Evolutionary conservation across 2,113 vertebrate genomes (phyloP), one percentile per base, ranked within the genome.

Genomic region (Trochalopteron elliotii): DNA sequence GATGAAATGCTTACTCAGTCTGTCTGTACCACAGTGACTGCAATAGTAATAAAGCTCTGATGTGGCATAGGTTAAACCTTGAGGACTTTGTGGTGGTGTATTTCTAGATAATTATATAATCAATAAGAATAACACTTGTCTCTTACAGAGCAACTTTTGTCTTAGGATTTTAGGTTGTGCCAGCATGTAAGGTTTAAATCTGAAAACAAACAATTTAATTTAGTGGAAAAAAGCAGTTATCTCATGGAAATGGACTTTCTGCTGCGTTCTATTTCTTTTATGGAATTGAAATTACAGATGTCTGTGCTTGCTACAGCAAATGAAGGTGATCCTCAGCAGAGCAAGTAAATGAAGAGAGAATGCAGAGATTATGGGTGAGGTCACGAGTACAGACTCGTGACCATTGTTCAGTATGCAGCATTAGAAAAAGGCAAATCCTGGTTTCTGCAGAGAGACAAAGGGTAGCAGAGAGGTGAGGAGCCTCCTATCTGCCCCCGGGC

Each of bases 1-100:
- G 94, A 93, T 93, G 92, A 95, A 94, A 90, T 79, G 80, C 65
- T 96, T 92, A 70, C 65, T 94, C 76, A 61, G 79, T 72, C 77
- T 90, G 65, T 72, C 53, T 80, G 52, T 80, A 56, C 18, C 67
- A 86, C 75, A 45, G 71, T 42, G 70, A 78, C 77, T 78, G 59
- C 67, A 83, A 72, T 31, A 87, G 61, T n/a, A 95, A 94, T 87
- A 89, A 93, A 86, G 59, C 40, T 92, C 49, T 4, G 6, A 30
- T 77, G 39, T 65, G 37, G 44, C 52, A 53, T 33, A 70, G 78
- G 91, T 87, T 82, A 96, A 94, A 93, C 56, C 57, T 90, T 75
- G 83, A 94, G 50, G 88, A 90, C 11, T 70, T 87, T 64, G 65
- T 50, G n/a, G 45, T 50, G 50, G 23, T 80, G 50, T 42, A 45